A percentile compares a stretch with the other conserved stretches of the same genome.
These are phyloP conservation scores for Bergia puertoricense DNA, from an alignment of 92 coral and sea anemone species.

Conservation along the genomic window DNA sequence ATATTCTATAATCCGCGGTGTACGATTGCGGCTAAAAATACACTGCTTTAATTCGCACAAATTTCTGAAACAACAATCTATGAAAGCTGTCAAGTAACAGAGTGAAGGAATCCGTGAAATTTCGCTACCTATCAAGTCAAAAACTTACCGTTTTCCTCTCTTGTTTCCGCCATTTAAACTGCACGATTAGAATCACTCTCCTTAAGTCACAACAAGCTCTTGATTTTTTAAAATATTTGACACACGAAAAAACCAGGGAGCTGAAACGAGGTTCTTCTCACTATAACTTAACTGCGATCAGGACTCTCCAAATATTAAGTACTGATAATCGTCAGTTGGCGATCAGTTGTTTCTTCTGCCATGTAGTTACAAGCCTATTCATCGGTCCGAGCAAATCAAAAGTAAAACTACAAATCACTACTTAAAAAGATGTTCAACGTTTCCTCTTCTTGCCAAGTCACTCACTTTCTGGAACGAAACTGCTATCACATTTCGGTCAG, in stretches of 20 bases:
- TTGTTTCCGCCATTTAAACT: constrained; percentile 32
- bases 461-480: constrained; percentile 14
- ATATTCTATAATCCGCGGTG: neutral
- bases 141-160: constrained; percentile 37
- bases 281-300: neutral
- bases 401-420: constrained; percentile 5
- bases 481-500: constrained; percentile 27
- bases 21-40: neutral
- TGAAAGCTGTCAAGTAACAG: neutral
- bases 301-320: neutral
- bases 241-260: neutral
- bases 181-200: neutral
- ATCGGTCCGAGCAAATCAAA: constrained; percentile 1
- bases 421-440: neutral
- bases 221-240: constrained; percentile 7
- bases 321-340: neutral
- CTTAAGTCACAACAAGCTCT: constrained; percentile 21
- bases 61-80: neutral
- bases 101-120: neutral
- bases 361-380: neutral
- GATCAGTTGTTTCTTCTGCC: neutral
- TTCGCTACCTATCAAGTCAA: neutral
- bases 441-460: neutral
- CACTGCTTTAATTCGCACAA: neutral
- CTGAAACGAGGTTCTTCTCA: constrained; percentile 29